Conservation (phyloP, 2,113 vertebrate species). For the Athene noctua region DNA sequence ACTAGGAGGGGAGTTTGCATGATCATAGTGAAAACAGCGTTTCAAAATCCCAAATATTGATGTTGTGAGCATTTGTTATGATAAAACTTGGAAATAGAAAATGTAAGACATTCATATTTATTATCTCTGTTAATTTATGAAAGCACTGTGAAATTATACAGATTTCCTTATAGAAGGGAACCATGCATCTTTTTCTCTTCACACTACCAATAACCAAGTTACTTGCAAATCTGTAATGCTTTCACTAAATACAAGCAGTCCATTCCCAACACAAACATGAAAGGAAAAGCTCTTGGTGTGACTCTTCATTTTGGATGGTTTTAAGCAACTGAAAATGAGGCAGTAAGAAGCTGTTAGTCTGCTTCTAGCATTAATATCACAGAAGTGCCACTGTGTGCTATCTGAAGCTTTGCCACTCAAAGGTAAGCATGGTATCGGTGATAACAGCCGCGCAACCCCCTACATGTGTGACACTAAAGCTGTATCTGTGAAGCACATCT, state of each 20-base stretch:
- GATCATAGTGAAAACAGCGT: constrained; percentile 26
- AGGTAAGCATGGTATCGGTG: background rate
- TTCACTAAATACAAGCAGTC: background rate
- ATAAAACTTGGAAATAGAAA: constrained; percentile 38
- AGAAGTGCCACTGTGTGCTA: background rate
- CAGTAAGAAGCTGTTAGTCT: constrained; percentile 54
- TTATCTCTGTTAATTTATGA: constrained; percentile 17
- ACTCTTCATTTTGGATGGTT: constrained; percentile 30
- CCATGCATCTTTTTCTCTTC: background rate
- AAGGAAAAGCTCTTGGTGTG: constrained; percentile 18
- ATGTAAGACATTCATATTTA: constrained; percentile 41
- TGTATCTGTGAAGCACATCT: background rate
- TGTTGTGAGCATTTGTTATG: constrained; percentile 24
- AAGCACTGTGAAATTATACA: constrained; percentile 30
- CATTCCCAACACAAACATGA: constrained; percentile 15
- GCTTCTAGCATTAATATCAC: constrained; percentile 30
- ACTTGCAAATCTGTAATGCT: background rate
- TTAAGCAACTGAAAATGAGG: constrained; percentile 59
- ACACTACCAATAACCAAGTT: background rate
- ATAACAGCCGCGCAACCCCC: background rate
- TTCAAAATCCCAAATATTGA: background rate
- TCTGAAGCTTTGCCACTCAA: background rate
- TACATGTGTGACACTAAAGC: constrained; percentile 32
- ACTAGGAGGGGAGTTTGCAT: constrained; percentile 48
- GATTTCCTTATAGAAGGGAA: background rate